Evolutionary conservation across 64 coral and sea anemone species (phyloP).

Genomic region (Montipora capricornis): DNA sequence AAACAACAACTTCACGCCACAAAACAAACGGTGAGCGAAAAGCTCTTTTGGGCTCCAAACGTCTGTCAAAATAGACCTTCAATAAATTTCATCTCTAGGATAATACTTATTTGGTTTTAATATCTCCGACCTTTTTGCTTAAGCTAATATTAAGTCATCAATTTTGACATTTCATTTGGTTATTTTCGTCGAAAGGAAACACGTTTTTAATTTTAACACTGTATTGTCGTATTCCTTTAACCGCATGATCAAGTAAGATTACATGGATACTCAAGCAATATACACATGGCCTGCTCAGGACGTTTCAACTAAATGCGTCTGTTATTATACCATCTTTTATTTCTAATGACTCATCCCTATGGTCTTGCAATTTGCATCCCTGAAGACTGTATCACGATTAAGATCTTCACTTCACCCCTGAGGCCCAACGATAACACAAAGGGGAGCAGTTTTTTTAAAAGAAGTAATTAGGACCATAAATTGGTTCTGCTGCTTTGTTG

Average conservation of each 20-base stretch:
- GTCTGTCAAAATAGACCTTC: constrained; percentile 88
- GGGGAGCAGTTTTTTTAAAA: constrained; percentile 85
- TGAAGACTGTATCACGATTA: constrained; percentile 38
- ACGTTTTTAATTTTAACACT: constrained; percentile 66
- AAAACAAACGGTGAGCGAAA: constrained; percentile 94
- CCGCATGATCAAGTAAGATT: constrained; percentile 58
- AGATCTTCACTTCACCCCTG: constrained; percentile 55
- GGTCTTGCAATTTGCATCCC: constrained; percentile 31
- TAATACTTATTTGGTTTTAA: constrained; percentile 93
- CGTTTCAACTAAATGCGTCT: not conserved
- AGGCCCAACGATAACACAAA: constrained; percentile 73
- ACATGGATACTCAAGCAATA: constrained; percentile 58
- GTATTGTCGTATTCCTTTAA: constrained; percentile 55
- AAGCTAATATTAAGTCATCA: constrained; percentile 96
- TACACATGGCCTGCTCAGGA: constrained; percentile 19
- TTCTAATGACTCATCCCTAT: constrained; percentile 21
- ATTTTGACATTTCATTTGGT: constrained; percentile 84
- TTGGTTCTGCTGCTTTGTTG: constrained; percentile 74
- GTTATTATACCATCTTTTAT: constrained; percentile 27
- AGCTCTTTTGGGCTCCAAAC: constrained; percentile 28
- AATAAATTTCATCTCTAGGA: constrained; percentile 67
- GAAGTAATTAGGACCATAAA: constrained; percentile 90
- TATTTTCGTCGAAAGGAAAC: constrained; percentile 80
- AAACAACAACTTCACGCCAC: constrained; percentile 87
- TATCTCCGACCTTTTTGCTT: constrained; percentile 89